Evolutionary conservation across 2,888 invertebrate genomes (phyloP), one percentile per base, ranked within the genome.

Genomic region (Drosophila neoperkinsi): DNA sequence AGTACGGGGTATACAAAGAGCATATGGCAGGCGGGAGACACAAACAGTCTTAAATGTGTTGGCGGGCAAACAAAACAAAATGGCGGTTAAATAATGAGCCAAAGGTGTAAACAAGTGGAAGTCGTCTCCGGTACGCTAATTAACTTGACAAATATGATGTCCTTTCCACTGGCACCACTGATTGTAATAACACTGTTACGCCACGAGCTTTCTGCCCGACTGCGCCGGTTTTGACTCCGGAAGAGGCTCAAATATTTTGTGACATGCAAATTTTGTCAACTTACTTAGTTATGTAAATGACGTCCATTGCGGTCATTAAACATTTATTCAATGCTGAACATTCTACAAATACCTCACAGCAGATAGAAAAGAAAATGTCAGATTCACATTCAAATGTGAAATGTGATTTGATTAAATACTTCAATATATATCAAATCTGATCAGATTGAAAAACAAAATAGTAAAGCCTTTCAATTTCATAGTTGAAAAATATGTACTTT

Each of bases 71-170:
- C 72, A 82, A 74, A 67, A 53, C 60, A 58, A 68, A 74, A 52
- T 57, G 67, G 25, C 61, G 71, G 58, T 73, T 85, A 72, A 77
- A 82, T 88, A 88, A 85, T 88, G 86, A 82, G 86, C 58, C 61
- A 82, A 84, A 85, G 84, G 84, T 88, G 88, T 79, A 85, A 82
- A 75, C 82, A 75, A 83, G 77, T 72, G 68, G 50, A 81, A 75
- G 71, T 60, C 73, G 62, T 57, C 67, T 73, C 62, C 67, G 73
- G 65, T 38, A 34, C 58, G 85, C 75, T 82, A 88, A 83, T 83
- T 83, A 88, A 85, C 79, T 88, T 83, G 83, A 83, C 85, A 83
- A 83, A 83, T 83, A 85, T 82, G 66, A 52, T 59, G 75, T 72
- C 66, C 69, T 58, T 46, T 52, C 46, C 62, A 34, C 36, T 41